Base-by-base conservation (phyloP, 2,888 invertebrate genomes). In the Limnephilus marmoratus region DNA sequence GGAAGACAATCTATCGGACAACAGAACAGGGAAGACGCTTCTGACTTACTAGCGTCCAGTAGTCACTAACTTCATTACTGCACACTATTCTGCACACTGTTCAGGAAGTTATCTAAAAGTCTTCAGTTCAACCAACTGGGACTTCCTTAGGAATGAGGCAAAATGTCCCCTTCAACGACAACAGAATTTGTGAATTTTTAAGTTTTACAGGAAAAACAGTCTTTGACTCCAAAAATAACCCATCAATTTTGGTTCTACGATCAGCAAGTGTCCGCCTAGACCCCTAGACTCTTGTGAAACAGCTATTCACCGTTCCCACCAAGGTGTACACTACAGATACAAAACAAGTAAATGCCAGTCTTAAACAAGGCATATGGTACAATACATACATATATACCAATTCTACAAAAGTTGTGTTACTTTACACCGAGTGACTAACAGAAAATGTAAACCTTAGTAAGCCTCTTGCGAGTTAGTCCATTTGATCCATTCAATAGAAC, bases 281-380 rank as follows among this genome's bases (percentile, higher is more conserved):
- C 91, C 91, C 85, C 87, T 91, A 92, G 85, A 87, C 91, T 92
- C 91, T 91, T 93, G 91, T 93, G 92, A 92, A 49, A 82, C 82
- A 41, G 45, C 15, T 86, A 68, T 89, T 91, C 82, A 15, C 85
- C 80, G 85, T 31, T 88, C 89, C 90, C 68, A 90, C 85, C 91
- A 93, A 93, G 90, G 90, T 93, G 92, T 91, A 90, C 91, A 85
- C 92, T 93, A 93, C 91, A 92, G 92, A 93, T 91, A 90, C 91
- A 93, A 92, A 93, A 93, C 92, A 92, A 92, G 92, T 93, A 93
- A 93, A 93, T 93, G 93, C 93, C 93, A 93, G 93, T 93, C 93
- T 93, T 93, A 86, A 92, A 92, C 91, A 93, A 93, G 93, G 93
- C 93, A 93, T 93, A 85, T 92, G 92, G 93, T 93, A 92, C 92